Evolutionary conservation across 2,797 vertebrate genomes (phyloP), one percentile per base, ranked within the genome.

Genomic region (Notolabrus celidotus): DNA sequence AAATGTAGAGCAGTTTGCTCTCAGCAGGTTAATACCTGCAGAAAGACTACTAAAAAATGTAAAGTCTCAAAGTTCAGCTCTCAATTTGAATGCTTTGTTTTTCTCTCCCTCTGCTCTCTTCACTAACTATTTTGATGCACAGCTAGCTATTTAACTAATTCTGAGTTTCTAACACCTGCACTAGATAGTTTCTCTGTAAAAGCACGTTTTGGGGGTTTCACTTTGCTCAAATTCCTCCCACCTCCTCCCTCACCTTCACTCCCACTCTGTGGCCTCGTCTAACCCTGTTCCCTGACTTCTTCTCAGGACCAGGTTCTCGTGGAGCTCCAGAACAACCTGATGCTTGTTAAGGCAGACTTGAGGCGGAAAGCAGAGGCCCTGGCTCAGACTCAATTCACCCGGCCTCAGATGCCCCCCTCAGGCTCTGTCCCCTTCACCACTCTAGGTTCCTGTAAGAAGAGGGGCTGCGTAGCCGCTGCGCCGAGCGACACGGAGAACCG

Each of bases 311-410:
- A 99, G 86, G 96, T 96, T 36, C 83, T 99, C 76, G 92, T 94
- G 84, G 98, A 99, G 85, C 95, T 99, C n/a, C 97, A 98, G 84
- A 99, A 97, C 22, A 94, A 95, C 80, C 93, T 99, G 92, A 89
- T 92, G 77, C 87, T 99, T 70, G 95, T 99, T 41, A 99, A 97
- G 90, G 92, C 96, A n/a, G 97, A 99, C 63, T 86, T 99, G 59
- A 93, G 94, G 72, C 95, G 92, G 75, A 98, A 97, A 84, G 95
- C 93, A 0, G 92, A 95, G 53, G 93, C 90, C 67, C 94, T 96
- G n/a, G 92, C 94, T 0, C 94, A 95, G 68, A 92, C 93, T 23
- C 95, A 96, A 83, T 79, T 83, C 1, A 50, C 82, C 10, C 80
- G 73, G 0, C 60, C 88, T 22, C 68, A 84, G 22, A 42, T 57